A percentile compares a stretch with the other conserved stretches of the same genome.
These are phyloP conservation scores for Scaptomyza hsui DNA, from an alignment of 1,140 invertebrate genomes.

Conservation along the genomic window DNA sequence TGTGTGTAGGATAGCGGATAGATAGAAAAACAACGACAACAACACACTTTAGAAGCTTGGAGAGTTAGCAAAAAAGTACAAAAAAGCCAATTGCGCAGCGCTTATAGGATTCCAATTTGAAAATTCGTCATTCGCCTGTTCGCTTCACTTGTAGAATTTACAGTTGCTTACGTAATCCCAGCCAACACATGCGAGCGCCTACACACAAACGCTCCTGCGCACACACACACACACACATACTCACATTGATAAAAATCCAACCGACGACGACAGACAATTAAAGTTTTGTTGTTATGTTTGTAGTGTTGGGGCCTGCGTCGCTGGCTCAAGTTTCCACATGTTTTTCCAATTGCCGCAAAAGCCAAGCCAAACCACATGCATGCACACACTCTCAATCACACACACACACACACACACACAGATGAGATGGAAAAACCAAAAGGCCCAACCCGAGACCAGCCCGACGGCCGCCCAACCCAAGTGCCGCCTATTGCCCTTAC, in stretches of 20 bases:
- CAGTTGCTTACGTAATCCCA: constrained; percentile 76
- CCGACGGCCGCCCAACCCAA: constrained; percentile 71
- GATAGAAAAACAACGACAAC: constrained; percentile 16
- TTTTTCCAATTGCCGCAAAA: constrained; percentile 65
- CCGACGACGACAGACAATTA: constrained; percentile 31
- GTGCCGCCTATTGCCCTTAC: constrained; percentile 73
- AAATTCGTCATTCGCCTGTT: constrained; percentile 51
- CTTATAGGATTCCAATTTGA: constrained; percentile 68
- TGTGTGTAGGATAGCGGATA: constrained; percentile 64
- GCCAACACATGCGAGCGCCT: constrained; percentile 47
- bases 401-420: not conserved
- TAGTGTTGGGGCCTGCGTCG: constrained; percentile 55
- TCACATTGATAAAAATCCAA: constrained; percentile 4
- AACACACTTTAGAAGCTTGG: constrained; percentile 26
- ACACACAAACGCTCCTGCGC: constrained; percentile 62
- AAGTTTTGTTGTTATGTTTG: constrained; percentile 28
- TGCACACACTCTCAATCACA: constrained; percentile 4
- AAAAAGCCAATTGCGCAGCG: constrained; percentile 34
- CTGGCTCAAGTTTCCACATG: constrained; percentile 78
- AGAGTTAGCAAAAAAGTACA: constrained; percentile 16
- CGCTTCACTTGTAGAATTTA: constrained; percentile 73
- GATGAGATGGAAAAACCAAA: constrained; percentile 48
- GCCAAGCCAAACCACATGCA: constrained; percentile 45
- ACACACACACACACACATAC: constrained; percentile 24
- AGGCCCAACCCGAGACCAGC: constrained; percentile 62